Percentiles rank a stretch among this genome's conserved stretches.
Evolutionary conservation across 2,113 vertebrate species (phyloP).

Genomic region (Pteropus alecto): DNA sequence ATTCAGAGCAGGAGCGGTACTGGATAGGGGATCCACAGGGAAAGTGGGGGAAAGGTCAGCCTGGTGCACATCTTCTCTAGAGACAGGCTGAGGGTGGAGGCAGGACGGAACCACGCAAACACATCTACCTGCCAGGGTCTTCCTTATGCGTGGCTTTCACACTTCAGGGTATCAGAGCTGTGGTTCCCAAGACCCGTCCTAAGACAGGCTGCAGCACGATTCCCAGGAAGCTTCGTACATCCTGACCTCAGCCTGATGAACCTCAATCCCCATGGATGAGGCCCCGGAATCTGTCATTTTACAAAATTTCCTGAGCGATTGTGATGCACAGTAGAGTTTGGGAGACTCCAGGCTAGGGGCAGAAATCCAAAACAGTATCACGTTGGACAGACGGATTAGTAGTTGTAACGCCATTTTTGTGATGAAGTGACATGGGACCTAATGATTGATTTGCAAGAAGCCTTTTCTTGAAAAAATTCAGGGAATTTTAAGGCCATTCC

Average conservation of each 20-base stretch:
- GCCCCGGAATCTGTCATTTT: neutral
- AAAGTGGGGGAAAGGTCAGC: neutral
- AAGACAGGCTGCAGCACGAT: neutral
- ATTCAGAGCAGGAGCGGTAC: neutral
- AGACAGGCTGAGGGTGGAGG: neutral
- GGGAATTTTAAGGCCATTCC: neutral
- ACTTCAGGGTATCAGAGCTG: neutral
- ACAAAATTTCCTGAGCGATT: neutral
- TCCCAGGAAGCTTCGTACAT: neutral
- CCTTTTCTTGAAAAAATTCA: neutral
- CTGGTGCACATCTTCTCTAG: neutral
- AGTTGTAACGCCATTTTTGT: neutral
- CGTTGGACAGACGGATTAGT: neutral
- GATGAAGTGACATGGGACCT: neutral
- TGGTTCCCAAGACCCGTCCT: neutral
- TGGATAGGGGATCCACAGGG: neutral
- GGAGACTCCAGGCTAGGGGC: neutral
- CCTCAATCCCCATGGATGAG: neutral
- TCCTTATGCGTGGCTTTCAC: neutral
- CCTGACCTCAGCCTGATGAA: neutral
- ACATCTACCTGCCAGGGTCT: neutral
- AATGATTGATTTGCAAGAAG: neutral
- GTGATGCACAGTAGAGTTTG: neutral
- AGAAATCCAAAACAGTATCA: neutral
- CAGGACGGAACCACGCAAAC: neutral